Evolutionary conservation across 2,113 vertebrate species (phyloP).

Genomic region (Abramis brama): DNA sequence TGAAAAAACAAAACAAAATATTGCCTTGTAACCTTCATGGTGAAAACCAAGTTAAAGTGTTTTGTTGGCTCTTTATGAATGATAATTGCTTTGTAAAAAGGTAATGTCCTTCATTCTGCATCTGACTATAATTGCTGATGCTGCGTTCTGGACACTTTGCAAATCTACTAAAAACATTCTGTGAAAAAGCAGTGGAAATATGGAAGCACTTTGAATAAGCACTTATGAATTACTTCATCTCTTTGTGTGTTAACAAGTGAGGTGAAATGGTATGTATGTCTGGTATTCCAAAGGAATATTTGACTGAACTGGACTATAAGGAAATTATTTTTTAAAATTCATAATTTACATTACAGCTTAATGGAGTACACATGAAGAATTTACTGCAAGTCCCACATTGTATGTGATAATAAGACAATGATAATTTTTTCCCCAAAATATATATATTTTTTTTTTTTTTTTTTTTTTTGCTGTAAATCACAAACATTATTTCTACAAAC

Average conservation of each 20-base stretch:
- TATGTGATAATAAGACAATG: background rate
- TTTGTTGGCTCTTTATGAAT: constrained; percentile 28
- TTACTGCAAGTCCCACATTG: background rate
- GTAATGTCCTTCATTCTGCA: background rate
- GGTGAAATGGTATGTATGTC: background rate
- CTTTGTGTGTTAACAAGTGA: constrained; percentile 12
- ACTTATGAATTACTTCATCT: constrained; percentile 34
- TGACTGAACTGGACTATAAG: background rate
- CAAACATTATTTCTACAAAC: background rate
- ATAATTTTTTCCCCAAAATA: constrained; percentile 5
- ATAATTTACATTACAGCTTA: background rate
- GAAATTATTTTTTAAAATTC: background rate
- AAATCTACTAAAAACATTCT: background rate
- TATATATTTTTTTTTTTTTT: background rate
- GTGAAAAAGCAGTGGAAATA: background rate
- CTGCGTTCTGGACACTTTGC: background rate
- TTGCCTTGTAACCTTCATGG: constrained; percentile 11
- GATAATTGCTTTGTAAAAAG: constrained; percentile 1
- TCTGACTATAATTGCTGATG: background rate
- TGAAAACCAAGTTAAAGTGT: background rate
- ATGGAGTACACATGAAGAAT: background rate
- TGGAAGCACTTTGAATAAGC: constrained; percentile 25
- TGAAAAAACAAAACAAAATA: constrained; percentile 15
- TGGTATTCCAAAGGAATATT: constrained; percentile 9
- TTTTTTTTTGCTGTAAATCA: background rate